A percentile compares a stretch with the other conserved stretches of the same genome.
Evolutionary conservation across 2,797 vertebrate genomes (phyloP).

Genomic region (Galago senegalensis): DNA sequence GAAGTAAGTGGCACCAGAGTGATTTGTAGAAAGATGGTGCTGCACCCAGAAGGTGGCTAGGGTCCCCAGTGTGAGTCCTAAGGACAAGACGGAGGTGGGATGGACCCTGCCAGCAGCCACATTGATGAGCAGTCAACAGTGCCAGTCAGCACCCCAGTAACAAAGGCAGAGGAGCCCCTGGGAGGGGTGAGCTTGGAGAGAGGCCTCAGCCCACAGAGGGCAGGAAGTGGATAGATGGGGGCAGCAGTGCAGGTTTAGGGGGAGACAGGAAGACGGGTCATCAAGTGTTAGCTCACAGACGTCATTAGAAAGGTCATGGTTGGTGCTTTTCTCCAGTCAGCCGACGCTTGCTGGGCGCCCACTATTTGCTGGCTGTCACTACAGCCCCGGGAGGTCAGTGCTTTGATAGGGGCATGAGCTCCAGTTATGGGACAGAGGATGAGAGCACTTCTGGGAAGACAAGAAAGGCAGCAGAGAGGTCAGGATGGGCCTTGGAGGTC

Average conservation of each 20-base stretch:
- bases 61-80: rapidly evolving
- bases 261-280: not conserved
- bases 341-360: not conserved
- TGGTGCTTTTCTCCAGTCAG: not conserved
- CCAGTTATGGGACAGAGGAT: not conserved
- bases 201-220: too few relatives aligned
- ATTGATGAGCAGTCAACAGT: not conserved
- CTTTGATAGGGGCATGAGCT: not conserved
- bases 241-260: rapidly evolving
- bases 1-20: not conserved
- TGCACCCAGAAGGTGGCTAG: rapidly evolving
- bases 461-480: too few relatives aligned
- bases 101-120: not conserved
- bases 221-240: rapidly evolving
- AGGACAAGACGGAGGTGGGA: not conserved
- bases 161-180: not conserved
- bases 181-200: not conserved
- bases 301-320: not conserved
- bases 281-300: not conserved
- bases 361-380: not conserved
- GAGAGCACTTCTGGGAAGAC: not conserved
- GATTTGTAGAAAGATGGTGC: rapidly evolving
- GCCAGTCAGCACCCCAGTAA: not conserved
- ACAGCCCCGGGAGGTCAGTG: not conserved
- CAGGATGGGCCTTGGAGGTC: not conserved